Conservation (phyloP, 2,888 invertebrate species). For the Pseudococcus jackbeardsleyi region DNA sequence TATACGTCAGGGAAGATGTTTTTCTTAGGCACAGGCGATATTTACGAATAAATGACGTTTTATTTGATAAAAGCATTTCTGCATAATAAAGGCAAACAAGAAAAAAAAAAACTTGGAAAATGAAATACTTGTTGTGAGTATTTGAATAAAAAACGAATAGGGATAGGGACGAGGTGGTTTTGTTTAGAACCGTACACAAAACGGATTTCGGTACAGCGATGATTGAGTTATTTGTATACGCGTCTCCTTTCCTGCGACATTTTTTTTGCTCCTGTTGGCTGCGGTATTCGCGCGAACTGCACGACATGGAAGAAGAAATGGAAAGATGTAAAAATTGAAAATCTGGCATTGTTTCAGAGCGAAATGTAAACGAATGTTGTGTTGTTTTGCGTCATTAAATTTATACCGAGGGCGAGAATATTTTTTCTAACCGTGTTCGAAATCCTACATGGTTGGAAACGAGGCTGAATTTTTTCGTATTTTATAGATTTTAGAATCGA, state of each 20-base stretch:
- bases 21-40: neutral
- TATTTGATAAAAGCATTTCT: conserved; percentile 41
- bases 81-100: neutral
- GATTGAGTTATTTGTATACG: conserved; percentile 3
- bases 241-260: neutral
- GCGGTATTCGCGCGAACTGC: neutral
- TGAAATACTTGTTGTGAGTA: conserved; percentile 20
- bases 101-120: neutral
- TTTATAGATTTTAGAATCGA: neutral
- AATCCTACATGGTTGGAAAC: neutral
- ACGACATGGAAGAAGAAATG: neutral
- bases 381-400: conserved; percentile 34
- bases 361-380: neutral
- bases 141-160: conserved; percentile 27
- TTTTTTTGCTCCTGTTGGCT: neutral
- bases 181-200: neutral
- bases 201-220: conserved; percentile 19
- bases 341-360: conserved; percentile 33
- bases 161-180: neutral
- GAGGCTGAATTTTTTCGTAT: neutral
- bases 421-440: too few species aligned
- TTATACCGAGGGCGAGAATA: neutral
- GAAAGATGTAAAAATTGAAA: conserved; percentile 29
- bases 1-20: neutral
- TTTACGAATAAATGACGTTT: conserved; percentile 26